phyloP scores from a whole-genome alignment of 2,113 vertebrate genomes.

The Glaucomys volans region DNA sequence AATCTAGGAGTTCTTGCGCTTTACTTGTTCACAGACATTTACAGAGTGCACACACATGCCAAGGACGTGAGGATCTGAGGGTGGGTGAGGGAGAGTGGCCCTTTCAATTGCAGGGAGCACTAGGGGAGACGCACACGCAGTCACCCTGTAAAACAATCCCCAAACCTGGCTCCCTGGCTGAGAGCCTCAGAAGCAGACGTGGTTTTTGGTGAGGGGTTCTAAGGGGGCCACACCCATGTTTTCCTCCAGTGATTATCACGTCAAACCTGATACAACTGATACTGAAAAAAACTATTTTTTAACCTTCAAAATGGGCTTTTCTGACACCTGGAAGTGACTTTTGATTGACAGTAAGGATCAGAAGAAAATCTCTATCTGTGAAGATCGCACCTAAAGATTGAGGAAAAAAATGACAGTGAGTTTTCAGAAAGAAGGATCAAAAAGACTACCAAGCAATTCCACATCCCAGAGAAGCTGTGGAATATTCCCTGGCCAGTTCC shows the following conservation, averaged over 20 bases:
- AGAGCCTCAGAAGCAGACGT: background rate
- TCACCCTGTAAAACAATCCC: background rate
- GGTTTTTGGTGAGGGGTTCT: background rate
- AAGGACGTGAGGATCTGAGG: background rate
- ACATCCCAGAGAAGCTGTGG: background rate
- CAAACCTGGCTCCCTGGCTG: background rate
- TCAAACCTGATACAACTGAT: background rate
- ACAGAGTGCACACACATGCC: background rate
- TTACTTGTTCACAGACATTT: background rate
- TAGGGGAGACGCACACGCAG: background rate
- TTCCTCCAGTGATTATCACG: background rate
- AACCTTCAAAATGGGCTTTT: background rate
- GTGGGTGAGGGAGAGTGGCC: background rate
- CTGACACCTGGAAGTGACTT: background rate
- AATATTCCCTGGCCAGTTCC: background rate
- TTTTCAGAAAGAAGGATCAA: background rate
- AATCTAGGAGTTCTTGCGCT: background rate
- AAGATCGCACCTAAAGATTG: background rate
- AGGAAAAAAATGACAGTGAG: too few relatives aligned
- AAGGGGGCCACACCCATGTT: background rate
- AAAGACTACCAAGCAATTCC: fast-evolving
- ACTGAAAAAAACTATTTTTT: background rate
- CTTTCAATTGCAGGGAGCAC: background rate
- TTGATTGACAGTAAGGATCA: background rate
- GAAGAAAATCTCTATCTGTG: background rate